Evolutionary conservation across 1,140 invertebrate species (phyloP).

Genomic region (Nasonia giraulti): DNA sequence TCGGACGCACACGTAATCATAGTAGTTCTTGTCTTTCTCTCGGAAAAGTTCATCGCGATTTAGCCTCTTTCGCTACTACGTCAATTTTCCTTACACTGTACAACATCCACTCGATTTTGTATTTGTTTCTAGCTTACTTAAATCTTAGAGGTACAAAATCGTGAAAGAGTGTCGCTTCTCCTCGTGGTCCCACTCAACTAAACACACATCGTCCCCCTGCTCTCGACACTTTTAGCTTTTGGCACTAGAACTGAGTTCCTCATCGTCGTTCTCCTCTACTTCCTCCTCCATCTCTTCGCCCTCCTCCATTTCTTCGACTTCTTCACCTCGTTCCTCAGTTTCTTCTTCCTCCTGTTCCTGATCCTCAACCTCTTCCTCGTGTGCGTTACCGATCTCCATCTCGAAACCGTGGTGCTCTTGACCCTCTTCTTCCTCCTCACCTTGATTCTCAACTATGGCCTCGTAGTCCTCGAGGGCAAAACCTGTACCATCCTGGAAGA

Average conservation of each 20-base stretch:
- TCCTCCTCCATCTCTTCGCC: constrained; percentile 5
- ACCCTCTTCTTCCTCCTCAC: constrained; percentile 48
- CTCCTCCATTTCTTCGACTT: constrained; percentile 5
- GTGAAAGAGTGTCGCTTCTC: constrained; percentile 46
- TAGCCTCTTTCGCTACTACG: constrained; percentile 43
- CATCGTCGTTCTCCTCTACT: constrained; percentile 56
- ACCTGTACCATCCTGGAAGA: constrained; percentile 59
- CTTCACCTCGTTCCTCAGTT: constrained; percentile 50
- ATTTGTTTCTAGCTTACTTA: constrained; percentile 20
- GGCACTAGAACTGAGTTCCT: constrained; percentile 60
- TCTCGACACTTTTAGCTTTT: constrained; percentile 63
- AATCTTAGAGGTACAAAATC: constrained; percentile 50
- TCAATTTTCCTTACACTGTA: constrained; percentile 43
- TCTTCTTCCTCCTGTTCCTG: constrained; percentile 8
- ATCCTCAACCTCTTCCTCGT: background rate
- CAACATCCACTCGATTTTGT: constrained; percentile 22
- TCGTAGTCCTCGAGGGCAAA: constrained; percentile 56
- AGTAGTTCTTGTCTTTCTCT: background rate
- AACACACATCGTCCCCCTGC: constrained; percentile 18
- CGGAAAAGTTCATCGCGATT: constrained; percentile 29
- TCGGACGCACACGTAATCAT: constrained; percentile 4
- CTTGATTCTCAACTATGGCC: constrained; percentile 46
- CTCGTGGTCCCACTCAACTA: constrained; percentile 56
- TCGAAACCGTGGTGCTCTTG: constrained; percentile 37
- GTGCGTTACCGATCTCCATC: constrained; percentile 18